A percentile compares a stretch with the other conserved stretches of the same genome.
Evolutionary conservation across 1,140 invertebrate genomes (phyloP).

Genomic region (Drosophila repletoides): DNA sequence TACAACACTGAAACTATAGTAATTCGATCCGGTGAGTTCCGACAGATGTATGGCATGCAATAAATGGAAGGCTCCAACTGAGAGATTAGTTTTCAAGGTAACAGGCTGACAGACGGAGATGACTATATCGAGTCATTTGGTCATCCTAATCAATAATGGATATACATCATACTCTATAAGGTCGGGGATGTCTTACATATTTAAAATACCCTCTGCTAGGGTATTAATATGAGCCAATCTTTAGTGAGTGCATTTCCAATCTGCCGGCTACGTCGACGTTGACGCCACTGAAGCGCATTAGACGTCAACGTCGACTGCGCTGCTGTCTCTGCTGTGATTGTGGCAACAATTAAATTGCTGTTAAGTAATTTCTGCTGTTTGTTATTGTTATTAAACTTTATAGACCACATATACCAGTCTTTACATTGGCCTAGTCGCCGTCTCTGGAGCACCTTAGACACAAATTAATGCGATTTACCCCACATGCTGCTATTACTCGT

Average conservation of each 20-base stretch:
- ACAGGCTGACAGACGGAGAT: too few species aligned
- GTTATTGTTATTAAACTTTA: slow-evolving; percentile 52
- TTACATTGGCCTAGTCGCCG: slow-evolving; percentile 43
- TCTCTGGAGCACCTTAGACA: background rate
- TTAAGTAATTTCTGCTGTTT: slow-evolving; percentile 67
- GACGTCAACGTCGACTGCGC: slow-evolving; percentile 26
- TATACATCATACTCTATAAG: too few species aligned
- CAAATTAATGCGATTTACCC: slow-evolving; percentile 41
- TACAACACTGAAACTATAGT: too few species aligned
- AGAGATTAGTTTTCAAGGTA: too few species aligned
- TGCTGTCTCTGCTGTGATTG: slow-evolving; percentile 19
- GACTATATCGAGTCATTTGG: too few species aligned
- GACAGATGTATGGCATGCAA: too few species aligned
- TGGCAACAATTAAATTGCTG: slow-evolving; percentile 69
- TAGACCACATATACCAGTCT: slow-evolving; percentile 25
- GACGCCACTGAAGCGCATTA: slow-evolving; percentile 69
- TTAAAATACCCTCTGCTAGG: background rate
- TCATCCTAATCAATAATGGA: too few species aligned
- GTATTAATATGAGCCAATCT: slow-evolving; percentile 38
- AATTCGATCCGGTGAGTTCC: too few species aligned
- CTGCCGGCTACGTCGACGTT: slow-evolving; percentile 27
- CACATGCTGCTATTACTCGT: background rate
- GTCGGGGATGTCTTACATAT: too few species aligned
- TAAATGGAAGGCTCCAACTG: too few species aligned
- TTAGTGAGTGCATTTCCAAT: slow-evolving; percentile 47